Base-by-base conservation (phyloP, 2,113 vertebrate genomes). In the Heterocephalus glaber region DNA sequence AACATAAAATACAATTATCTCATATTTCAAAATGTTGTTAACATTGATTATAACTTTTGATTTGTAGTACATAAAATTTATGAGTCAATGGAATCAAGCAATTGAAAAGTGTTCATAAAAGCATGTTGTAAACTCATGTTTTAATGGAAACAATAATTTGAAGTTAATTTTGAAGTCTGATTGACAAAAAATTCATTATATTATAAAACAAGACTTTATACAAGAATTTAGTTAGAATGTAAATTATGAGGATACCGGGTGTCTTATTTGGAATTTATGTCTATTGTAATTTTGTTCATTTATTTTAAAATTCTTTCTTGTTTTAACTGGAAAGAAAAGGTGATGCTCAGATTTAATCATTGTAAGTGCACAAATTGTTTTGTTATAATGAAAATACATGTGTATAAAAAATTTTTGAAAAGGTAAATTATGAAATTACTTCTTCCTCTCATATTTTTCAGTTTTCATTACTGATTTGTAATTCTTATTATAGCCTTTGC, bases 11-110 rank as follows among this genome's bases (percentile, higher is more conserved):
- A 11, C 1, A 91, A 56, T 87, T 86, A 84, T 24, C 49, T 14
- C n/a, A 70, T 10, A 95, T 81, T 38, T 92, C 24, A 86, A 93
- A 66, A 38, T n/a, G 12, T 65, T 95, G 6, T 77, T 96, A 95
- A 79, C 65, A 41, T 76, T 77, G 14, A 90, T 76, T 84, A 65
- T 66, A 87, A 79, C n/a, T 74, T 93, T 94, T 70, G 7, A 66
- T 49, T 47, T 90, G 1, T 70, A 95, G 77, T 60, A 38, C 17
- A 66, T 81, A 82, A 94, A 93, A 92, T 70, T 35, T 80, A 61
- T 82, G 44, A 88, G 72, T 85, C 77, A 95, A 47, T 54, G 17
- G 33, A 88, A 58, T 90, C 79, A 82, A 87, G n/a, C 52, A 74
- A 82, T 28, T 92, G 6, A 89, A 90, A 92, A 82, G n/a, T 72